phyloP scores from a whole-genome alignment of 2,888 invertebrate species.

The Pseudococcus longispinus region DNA sequence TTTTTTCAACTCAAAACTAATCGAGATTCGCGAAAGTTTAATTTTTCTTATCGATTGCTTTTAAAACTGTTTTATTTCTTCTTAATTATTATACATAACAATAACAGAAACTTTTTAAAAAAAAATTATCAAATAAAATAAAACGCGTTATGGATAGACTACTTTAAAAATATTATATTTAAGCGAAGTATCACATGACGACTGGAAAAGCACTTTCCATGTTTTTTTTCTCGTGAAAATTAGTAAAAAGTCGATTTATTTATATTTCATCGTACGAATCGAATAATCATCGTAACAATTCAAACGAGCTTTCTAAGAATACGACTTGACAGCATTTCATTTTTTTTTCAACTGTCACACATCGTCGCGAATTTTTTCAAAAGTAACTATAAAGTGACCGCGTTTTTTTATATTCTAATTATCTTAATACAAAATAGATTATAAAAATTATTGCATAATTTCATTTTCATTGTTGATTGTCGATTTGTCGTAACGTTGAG shows the following conservation, averaged over 20 bases:
- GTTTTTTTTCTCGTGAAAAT: neutral
- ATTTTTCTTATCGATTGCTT: neutral
- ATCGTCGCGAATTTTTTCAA: neutral
- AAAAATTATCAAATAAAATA: neutral
- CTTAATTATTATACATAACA: neutral
- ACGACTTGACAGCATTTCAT: neutral
- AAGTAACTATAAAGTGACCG: neutral
- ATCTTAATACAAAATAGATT: neutral
- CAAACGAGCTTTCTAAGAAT: neutral
- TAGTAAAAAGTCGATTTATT: neutral
- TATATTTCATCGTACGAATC: neutral
- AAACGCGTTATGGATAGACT: neutral
- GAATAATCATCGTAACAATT: neutral
- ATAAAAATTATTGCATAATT: neutral
- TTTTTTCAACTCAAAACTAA: neutral
- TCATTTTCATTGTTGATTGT: neutral
- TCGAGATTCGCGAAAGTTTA: neutral
- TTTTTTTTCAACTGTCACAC: neutral
- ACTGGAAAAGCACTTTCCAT: slow-evolving; percentile 18
- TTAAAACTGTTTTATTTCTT: neutral
- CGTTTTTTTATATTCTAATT: neutral
- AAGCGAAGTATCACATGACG: slow-evolving; percentile 17
- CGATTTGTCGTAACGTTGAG: neutral
- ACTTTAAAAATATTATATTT: slow-evolving; percentile 3
- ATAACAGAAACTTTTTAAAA: neutral